Evolutionary conservation across 2,113 vertebrate genomes (phyloP).

Genomic region (Serinus canaria): DNA sequence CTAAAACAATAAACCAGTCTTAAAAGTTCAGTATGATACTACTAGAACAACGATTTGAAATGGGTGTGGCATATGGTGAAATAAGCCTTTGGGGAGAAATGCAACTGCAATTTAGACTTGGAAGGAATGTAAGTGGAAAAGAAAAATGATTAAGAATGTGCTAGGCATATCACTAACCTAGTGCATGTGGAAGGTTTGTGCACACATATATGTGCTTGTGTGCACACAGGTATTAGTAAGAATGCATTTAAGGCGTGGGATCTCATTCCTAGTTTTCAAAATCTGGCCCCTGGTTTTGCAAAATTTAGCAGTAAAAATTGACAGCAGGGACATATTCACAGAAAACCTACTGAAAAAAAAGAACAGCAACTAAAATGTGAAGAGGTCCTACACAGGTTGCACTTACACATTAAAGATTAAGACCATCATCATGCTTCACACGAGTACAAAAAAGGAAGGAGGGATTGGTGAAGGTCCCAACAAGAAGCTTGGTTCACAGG

Average conservation of each 20-base stretch:
- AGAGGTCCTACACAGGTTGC: not conserved
- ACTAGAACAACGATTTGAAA: conserved; percentile 22
- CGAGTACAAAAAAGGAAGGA: not conserved
- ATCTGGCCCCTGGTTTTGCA: not conserved
- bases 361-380: not conserved
- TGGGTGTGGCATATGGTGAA: conserved; percentile 16
- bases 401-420: not conserved
- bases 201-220: not conserved
- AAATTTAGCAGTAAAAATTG: not conserved
- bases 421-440: accelerated
- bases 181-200: not conserved
- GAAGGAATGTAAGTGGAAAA: not conserved
- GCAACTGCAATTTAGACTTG: not conserved
- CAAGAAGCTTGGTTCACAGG: not conserved
- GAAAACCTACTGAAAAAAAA: not conserved
- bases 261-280: not conserved
- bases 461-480: not conserved
- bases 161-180: not conserved
- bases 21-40: conserved; percentile 24
- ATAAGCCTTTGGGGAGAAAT: not conserved
- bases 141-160: not conserved
- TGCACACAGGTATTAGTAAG: not conserved
- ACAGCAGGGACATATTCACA: not conserved
- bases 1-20: conserved; percentile 48
- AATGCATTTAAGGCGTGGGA: not conserved